phyloP scores from a whole-genome alignment of 2,797 vertebrate genomes.

The Sebastes oblongus region DNA sequence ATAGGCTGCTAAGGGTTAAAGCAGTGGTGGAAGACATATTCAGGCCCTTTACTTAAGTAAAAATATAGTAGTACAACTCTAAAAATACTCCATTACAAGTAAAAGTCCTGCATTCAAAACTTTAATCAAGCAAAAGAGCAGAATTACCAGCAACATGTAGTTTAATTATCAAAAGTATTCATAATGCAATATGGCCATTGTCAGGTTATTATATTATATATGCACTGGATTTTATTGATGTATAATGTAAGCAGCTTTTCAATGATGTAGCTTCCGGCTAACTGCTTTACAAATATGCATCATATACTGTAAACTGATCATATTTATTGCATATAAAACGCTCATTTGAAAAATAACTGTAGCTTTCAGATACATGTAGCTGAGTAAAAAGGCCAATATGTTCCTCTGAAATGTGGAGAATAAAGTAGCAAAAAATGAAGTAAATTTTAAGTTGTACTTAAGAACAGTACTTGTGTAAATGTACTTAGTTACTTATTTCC shows the following conservation, averaged over 20 bases:
- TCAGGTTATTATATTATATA: neutral
- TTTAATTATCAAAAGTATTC: neutral
- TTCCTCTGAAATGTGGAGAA: neutral
- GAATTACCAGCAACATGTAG: neutral
- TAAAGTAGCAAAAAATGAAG: neutral
- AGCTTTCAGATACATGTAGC: neutral
- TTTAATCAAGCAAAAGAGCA: accelerated
- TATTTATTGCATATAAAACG: neutral
- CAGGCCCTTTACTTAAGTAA: neutral
- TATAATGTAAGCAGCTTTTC: neutral
- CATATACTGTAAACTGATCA: neutral
- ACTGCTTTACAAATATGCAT: neutral
- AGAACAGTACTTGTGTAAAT: neutral
- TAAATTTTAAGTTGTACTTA: neutral
- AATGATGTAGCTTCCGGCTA: neutral
- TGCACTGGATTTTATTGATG: neutral
- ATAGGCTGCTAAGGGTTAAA: neutral
- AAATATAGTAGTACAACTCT: neutral
- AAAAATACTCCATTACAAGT: neutral
- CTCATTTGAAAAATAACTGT: neutral
- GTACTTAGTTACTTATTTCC: neutral
- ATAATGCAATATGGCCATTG: neutral
- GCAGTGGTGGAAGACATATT: neutral
- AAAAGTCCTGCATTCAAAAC: neutral
- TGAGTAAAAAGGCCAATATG: neutral